Evolutionary conservation across 2,888 invertebrate genomes (phyloP), one percentile per base, ranked within the genome.

Genomic region (Eupithecia abbreviata): DNA sequence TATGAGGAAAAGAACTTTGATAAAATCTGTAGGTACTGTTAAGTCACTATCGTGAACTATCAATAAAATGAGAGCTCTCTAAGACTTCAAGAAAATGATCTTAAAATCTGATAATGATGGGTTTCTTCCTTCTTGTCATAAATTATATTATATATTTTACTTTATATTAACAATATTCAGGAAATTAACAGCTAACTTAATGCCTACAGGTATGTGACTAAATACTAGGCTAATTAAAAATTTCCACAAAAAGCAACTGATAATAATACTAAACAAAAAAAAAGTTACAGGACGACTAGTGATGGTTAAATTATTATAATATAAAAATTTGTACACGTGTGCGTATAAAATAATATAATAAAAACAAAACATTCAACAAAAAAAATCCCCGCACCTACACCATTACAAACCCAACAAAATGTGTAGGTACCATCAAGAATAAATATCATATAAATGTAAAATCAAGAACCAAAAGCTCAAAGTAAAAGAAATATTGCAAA

Each of bases 401-500:
- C 18, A 13, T n/a, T n/a, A 18, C 9, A 55, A 55, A 55, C n/a
- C 7, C n/a, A 15, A n/a, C 7, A 13, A 49, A 58, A 58, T 18
- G 55, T 62, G 30, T n/a, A n/a, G n/a, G n/a, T n/a, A n/a, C n/a
- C n/a, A n/a, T n/a, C n/a, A n/a, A n/a, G 30, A 30, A 30, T 30
- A 1, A 30, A 30, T 30, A 30, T 30, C 30, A 30, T 30, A 30
- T 30, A 62, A 62, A 62, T 10, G 62, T 62, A 10, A 62, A 45
- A 47, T 12, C 2, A 69, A 30, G 13, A 47, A 69, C 9, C 12
- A 18, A 43, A 13, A 49, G 18, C 47, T 47, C n/a, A 18, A 69
- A 47, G n/a, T 6, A 69, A 47, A 43, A 47, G 18, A 30, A 70
- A 74, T 69, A 67, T 75, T 75, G 71, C 71, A 74, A 30, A 75